Evolutionary conservation across 2,888 invertebrate genomes (phyloP).

Genomic region (Erebia aethiops): DNA sequence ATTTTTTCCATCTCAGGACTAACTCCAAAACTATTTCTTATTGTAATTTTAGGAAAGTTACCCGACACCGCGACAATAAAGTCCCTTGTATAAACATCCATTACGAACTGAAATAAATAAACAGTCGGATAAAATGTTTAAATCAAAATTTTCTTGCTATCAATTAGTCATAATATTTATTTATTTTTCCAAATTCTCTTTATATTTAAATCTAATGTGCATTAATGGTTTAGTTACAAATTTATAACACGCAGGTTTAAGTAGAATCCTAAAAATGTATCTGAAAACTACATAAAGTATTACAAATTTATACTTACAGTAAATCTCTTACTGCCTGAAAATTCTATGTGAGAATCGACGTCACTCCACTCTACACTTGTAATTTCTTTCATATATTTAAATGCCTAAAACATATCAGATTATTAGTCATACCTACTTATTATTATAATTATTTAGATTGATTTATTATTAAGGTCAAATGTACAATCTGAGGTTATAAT

Average conservation of each 20-base stretch:
- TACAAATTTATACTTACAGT: conserved; percentile 50
- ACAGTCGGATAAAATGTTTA: neutral
- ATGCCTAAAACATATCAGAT: conserved; percentile 51
- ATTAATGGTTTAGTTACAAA: no score
- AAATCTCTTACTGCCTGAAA: conserved; percentile 49
- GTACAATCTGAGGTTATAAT: no score
- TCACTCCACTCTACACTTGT: conserved; percentile 59
- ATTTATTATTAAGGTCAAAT: no score
- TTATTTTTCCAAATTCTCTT: no score
- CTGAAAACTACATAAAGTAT: neutral
- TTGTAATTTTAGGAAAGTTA: conserved; percentile 46
- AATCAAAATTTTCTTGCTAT: no score
- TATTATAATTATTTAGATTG: no score
- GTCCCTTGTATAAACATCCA: conserved; percentile 58
- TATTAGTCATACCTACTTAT: no score
- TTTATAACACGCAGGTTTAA: no score
- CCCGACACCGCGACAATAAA: conserved; percentile 58
- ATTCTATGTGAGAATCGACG: conserved; percentile 47
- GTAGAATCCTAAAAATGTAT: neutral
- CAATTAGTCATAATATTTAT: no score
- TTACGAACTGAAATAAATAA: conserved; percentile 54
- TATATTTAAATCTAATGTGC: no score
- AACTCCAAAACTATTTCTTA: conserved; percentile 47
- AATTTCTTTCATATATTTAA: conserved; percentile 58
- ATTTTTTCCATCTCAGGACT: conserved; percentile 47